Percentiles rank a stretch among this genome's conserved stretches.
Conservation (phyloP, 2,888 invertebrate species). For the Cantharis nigra region DNA sequence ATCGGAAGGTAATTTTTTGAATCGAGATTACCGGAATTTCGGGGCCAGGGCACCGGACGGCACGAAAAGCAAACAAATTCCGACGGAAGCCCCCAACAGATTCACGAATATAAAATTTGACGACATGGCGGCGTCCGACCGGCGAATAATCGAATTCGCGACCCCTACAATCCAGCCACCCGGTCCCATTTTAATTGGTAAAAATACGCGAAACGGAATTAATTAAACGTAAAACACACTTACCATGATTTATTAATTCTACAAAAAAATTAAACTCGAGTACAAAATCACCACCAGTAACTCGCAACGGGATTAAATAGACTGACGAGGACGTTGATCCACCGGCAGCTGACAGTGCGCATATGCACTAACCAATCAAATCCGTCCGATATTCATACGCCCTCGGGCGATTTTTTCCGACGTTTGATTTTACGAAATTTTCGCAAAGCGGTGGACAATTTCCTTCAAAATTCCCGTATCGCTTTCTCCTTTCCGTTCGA, state of each 20-base stretch:
- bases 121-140: conserved; percentile 46
- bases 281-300: conserved; percentile 23
- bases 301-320: conserved; percentile 49
- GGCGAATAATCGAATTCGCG: conserved; percentile 18
- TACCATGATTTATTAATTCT: conserved; percentile 51
- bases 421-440: conserved; percentile 5
- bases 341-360: conserved; percentile 48
- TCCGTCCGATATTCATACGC: conserved; percentile 16
- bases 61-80: background rate
- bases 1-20: background rate
- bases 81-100: too few species aligned
- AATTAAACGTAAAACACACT: conserved; percentile 35
- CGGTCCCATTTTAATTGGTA: background rate
- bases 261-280: conserved; percentile 48
- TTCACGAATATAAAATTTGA: background rate
- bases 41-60: too few species aligned
- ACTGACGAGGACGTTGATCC: conserved; percentile 57
- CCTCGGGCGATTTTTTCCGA: conserved; percentile 26
- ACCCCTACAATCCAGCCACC: background rate
- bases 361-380: conserved; percentile 39
- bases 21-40: background rate
- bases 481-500: background rate
- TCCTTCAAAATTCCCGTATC: background rate
- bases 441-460: background rate
- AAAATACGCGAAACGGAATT: conserved; percentile 8